These are phyloP conservation scores for Lucilia cuprina DNA, from an alignment of 1,140 invertebrate genomes.

Conservation along the genomic window DNA sequence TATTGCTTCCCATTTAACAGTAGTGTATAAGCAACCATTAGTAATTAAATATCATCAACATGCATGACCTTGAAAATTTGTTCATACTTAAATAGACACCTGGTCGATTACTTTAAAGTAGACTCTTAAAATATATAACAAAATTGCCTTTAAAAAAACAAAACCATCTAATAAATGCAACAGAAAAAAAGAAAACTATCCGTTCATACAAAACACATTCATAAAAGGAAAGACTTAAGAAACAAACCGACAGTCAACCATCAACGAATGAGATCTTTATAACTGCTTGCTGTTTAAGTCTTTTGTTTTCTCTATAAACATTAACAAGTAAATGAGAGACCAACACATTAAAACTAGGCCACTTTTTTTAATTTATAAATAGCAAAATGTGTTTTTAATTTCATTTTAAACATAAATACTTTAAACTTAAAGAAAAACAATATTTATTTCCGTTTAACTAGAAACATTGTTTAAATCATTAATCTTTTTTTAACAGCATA, in stretches of 20 bases:
- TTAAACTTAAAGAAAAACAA: neutral
- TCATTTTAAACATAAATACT: neutral
- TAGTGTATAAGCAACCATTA: too few relatives aligned
- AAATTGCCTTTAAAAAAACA: neutral
- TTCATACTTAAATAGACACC: too few relatives aligned
- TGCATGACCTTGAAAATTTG: too few relatives aligned
- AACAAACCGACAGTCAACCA: neutral
- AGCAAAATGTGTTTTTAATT: neutral
- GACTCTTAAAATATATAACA: too few relatives aligned
- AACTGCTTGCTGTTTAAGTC: neutral
- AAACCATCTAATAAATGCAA: neutral
- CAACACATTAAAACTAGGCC: neutral
- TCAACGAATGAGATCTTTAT: too few relatives aligned
- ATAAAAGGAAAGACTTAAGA: neutral
- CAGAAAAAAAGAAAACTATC: neutral
- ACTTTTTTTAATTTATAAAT: neutral
- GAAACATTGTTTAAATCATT: neutral
- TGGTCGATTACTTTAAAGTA: too few relatives aligned
- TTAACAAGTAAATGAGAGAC: too few relatives aligned
- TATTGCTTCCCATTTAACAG: too few relatives aligned
- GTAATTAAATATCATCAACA: too few relatives aligned
- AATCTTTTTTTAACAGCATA: neutral
- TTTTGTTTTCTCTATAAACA: neutral
- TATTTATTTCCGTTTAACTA: neutral
- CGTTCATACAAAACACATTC: neutral